phyloP scores from a whole-genome alignment of 2,888 invertebrate species.

The Hecatera dysodea region DNA sequence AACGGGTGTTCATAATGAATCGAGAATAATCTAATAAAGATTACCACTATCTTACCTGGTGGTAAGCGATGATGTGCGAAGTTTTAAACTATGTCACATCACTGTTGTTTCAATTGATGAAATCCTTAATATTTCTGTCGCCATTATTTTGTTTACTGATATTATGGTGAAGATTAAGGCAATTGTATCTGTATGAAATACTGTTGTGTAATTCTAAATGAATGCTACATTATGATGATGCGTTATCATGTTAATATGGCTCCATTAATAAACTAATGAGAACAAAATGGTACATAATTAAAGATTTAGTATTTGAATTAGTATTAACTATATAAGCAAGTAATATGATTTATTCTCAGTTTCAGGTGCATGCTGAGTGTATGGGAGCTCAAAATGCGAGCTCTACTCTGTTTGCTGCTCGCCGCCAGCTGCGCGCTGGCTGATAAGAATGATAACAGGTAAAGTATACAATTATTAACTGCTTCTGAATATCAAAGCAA shows the following conservation, averaged over 20 bases:
- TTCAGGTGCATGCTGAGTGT: constrained; percentile 78
- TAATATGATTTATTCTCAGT: constrained; percentile 65
- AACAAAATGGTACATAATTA: too few relatives aligned
- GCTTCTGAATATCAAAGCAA: too few relatives aligned
- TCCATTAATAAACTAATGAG: too few relatives aligned
- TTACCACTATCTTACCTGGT: too few relatives aligned
- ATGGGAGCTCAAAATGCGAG: constrained; percentile 80
- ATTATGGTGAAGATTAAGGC: neutral
- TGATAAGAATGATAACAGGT: constrained; percentile 80
- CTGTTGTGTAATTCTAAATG: neutral
- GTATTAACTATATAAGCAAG: neutral
- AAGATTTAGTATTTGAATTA: too few relatives aligned
- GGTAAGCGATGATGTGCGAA: too few relatives aligned
- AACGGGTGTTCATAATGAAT: too few relatives aligned
- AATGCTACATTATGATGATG: neutral
- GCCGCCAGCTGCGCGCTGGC: constrained; percentile 74
- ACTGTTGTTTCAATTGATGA: too few relatives aligned
- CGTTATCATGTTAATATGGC: too few relatives aligned
- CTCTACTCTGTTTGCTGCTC: constrained; percentile 76
- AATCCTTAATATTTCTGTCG: too few relatives aligned
- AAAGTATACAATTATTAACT: constrained; percentile 7
- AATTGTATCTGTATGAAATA: neutral
- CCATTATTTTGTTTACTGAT: neutral
- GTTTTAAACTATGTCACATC: too few relatives aligned
- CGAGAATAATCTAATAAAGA: too few relatives aligned